phyloP scores from a whole-genome alignment of 2,888 invertebrate species.

The Agriopis leucophaearia region DNA sequence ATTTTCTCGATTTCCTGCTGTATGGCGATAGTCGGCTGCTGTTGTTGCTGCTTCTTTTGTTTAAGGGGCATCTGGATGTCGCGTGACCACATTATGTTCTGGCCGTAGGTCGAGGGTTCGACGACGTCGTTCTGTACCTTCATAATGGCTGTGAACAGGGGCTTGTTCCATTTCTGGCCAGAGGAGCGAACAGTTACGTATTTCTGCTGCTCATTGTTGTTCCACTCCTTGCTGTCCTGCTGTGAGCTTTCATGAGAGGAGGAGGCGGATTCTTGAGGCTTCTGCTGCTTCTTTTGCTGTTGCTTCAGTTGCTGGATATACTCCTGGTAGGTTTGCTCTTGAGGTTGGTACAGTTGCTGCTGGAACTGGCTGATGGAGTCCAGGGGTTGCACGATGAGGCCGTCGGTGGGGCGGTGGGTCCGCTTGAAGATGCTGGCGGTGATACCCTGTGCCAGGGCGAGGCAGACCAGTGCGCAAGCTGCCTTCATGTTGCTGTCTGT shows the following conservation, averaged over 20 bases:
- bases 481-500: constrained; percentile 75
- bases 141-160: constrained; percentile 49
- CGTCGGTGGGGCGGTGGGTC: constrained; percentile 54
- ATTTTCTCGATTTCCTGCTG: constrained; percentile 67
- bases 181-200: constrained; percentile 26
- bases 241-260: constrained; percentile 48
- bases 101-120: constrained; percentile 46
- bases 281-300: constrained; percentile 34
- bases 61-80: constrained; percentile 59
- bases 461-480: constrained; percentile 68
- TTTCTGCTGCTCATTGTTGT: constrained; percentile 29
- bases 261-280: constrained; percentile 21
- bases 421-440: constrained; percentile 71
- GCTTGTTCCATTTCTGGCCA: constrained; percentile 52
- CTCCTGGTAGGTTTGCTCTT: constrained; percentile 42
- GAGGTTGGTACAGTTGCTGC: constrained; percentile 48
- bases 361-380: constrained; percentile 59
- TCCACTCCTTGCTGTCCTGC: constrained; percentile 46
- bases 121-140: constrained; percentile 49
- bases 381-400: constrained; percentile 56
- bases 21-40: constrained; percentile 28
- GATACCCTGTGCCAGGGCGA: constrained; percentile 67
- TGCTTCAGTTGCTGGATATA: constrained; percentile 34
- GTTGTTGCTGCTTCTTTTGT: constrained; percentile 50
- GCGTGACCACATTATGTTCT: constrained; percentile 59